Evolutionary conservation across 2,888 invertebrate species (phyloP).

Genomic region (Nipponacmea schrenckii): DNA sequence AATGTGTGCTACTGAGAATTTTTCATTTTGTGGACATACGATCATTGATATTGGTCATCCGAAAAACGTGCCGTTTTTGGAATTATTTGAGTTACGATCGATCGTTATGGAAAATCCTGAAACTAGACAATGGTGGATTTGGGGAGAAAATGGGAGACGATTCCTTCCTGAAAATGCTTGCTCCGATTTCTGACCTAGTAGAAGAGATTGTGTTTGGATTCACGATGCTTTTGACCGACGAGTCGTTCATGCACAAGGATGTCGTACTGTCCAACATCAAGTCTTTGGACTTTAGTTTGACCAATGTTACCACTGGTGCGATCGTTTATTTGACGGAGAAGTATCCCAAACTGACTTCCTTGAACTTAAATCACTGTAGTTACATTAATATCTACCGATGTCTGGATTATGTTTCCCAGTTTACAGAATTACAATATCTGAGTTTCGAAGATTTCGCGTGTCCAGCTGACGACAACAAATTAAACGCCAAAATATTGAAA

Average conservation of each 20-base stretch:
- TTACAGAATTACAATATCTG: slow-evolving; percentile 14
- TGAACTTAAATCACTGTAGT: slow-evolving; percentile 16
- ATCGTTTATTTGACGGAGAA: slow-evolving; percentile 13
- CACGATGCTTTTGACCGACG: slow-evolving; percentile 21
- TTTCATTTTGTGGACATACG: slow-evolving; percentile 32
- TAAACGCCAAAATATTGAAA: slow-evolving; percentile 11
- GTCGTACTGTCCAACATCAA: slow-evolving; percentile 34
- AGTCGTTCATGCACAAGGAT: slow-evolving; percentile 28
- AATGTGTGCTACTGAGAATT: slow-evolving; percentile 33
- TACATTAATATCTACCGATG: slow-evolving; percentile 21
- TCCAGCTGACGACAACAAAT: background rate
- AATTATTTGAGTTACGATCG: slow-evolving; percentile 33
- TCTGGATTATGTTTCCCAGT: slow-evolving; percentile 10
- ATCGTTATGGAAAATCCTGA: slow-evolving; percentile 33
- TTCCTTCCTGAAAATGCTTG: slow-evolving; percentile 29
- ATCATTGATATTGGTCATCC: slow-evolving; percentile 30
- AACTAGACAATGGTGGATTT: slow-evolving; percentile 21
- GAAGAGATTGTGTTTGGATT: slow-evolving; percentile 32
- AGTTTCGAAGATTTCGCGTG: slow-evolving; percentile 18
- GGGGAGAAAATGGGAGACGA: slow-evolving; percentile 26
- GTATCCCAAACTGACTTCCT: slow-evolving; percentile 13
- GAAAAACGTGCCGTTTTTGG: slow-evolving; percentile 37
- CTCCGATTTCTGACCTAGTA: slow-evolving; percentile 28
- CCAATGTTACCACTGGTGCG: slow-evolving; percentile 6
- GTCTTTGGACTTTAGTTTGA: slow-evolving; percentile 23